Conservation (phyloP, 2,113 vertebrate species). For the Piaya cayana region DNA sequence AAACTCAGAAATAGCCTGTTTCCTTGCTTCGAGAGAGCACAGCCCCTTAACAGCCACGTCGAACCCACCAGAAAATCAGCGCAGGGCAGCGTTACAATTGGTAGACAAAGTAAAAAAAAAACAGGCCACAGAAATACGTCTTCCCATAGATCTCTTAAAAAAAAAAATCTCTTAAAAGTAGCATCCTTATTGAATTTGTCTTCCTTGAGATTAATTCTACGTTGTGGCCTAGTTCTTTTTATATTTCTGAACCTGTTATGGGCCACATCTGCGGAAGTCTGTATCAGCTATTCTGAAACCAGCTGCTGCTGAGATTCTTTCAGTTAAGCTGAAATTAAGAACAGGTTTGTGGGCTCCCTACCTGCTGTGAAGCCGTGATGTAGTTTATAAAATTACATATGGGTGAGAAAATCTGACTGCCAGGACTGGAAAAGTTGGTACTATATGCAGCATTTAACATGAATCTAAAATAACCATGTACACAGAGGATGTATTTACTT, state of each 20-base stretch:
- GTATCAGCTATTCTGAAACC: conserved; percentile 58
- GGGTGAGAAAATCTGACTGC: conserved; percentile 52
- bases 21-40: neutral
- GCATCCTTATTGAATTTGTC: conserved; percentile 51
- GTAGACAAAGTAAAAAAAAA: neutral
- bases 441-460: neutral
- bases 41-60: neutral
- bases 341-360: conserved; percentile 71
- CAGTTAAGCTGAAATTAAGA: conserved; percentile 71
- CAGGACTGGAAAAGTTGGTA: neutral
- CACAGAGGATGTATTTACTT: neutral
- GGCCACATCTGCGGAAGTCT: conserved; percentile 70
- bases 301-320: conserved; percentile 71
- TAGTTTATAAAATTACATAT: conserved; percentile 63
- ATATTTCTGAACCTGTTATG: conserved; percentile 47
- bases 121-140: neutral
- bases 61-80: neutral
- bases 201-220: conserved; percentile 56
- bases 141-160: neutral
- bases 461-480: neutral
- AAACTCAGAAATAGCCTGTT: neutral
- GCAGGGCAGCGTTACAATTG: neutral
- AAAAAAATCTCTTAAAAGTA: neutral
- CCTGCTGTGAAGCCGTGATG: conserved; percentile 75
- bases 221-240: conserved; percentile 46